Percentiles rank a stretch among this genome's conserved stretches.
phyloP scores from a whole-genome alignment of 2,113 vertebrate genomes.

The Amazona guildingii region DNA sequence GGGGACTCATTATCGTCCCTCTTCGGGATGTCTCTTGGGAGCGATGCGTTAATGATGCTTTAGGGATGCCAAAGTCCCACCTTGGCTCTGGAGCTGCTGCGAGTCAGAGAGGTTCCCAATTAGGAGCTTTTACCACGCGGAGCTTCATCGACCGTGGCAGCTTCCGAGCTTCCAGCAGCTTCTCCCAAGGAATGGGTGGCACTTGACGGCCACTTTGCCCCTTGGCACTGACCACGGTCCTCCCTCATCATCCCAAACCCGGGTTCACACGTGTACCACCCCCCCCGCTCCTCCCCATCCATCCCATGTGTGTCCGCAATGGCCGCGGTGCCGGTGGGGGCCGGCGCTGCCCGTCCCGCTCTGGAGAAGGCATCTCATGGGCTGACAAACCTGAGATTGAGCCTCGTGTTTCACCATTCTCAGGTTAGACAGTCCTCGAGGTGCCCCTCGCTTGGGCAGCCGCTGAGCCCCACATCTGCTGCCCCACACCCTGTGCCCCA shows the following conservation, averaged over 20 bases:
- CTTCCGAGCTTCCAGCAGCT: not conserved
- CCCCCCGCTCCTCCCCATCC: not conserved
- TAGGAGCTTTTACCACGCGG: not conserved
- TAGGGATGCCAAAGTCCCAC: not conserved
- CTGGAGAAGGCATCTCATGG: slow-evolving; percentile 82
- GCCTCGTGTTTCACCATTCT: slow-evolving; percentile 85
- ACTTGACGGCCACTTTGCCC: fast-evolving
- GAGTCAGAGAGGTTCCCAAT: slow-evolving; percentile 13
- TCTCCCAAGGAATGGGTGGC: not conserved
- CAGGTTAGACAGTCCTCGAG: slow-evolving; percentile 94
- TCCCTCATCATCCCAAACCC: fast-evolving
- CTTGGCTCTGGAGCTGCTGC: not conserved
- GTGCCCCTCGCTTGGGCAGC: slow-evolving; percentile 63
- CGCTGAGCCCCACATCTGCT: fast-evolving
- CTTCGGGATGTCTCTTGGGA: not conserved
- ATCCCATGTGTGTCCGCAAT: not conserved
- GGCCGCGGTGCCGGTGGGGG: fast-evolving
- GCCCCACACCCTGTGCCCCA: not conserved
- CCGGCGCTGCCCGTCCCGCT: not conserved
- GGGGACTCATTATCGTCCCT: slow-evolving; percentile 56
- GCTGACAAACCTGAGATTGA: slow-evolving; percentile 99
- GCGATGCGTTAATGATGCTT: not conserved
- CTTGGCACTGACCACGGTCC: fast-evolving
- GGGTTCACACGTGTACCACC: not conserved
- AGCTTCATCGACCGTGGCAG: fast-evolving